Percentiles rank a stretch among this genome's conserved stretches.
Conservation (phyloP, 2,113 vertebrate species). For the Orthonyx spaldingii region DNA sequence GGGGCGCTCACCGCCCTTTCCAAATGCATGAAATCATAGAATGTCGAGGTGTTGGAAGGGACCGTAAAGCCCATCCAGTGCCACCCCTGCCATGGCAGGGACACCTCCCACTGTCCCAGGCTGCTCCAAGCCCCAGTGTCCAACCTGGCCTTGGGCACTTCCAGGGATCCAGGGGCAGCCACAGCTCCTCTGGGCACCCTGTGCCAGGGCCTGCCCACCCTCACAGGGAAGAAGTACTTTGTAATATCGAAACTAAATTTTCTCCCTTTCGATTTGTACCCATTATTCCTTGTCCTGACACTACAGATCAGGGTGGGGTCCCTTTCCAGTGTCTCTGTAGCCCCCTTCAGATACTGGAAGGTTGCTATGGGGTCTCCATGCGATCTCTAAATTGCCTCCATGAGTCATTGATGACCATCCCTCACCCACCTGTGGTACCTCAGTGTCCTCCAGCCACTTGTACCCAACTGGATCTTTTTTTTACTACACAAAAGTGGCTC, state of each 20-base stretch:
- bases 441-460: accelerated
- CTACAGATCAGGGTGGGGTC: neutral
- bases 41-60: neutral
- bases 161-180: neutral
- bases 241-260: neutral
- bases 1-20: neutral
- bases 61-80: neutral
- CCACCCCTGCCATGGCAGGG: neutral
- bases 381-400: neutral
- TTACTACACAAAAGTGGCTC: neutral
- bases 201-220: neutral
- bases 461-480: too few species aligned
- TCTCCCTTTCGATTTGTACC: neutral
- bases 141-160: accelerated
- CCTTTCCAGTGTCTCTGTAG: neutral
- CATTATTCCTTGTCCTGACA: neutral
- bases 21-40: neutral
- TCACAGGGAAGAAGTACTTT: neutral
- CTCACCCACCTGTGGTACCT: neutral
- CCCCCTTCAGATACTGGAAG: too few species aligned
- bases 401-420: neutral
- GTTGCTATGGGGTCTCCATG: neutral
- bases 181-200: neutral
- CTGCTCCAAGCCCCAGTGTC: accelerated
- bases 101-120: neutral